Evolutionary conservation across 2,113 vertebrate genomes (phyloP).

Genomic region (Lepus timidus): DNA sequence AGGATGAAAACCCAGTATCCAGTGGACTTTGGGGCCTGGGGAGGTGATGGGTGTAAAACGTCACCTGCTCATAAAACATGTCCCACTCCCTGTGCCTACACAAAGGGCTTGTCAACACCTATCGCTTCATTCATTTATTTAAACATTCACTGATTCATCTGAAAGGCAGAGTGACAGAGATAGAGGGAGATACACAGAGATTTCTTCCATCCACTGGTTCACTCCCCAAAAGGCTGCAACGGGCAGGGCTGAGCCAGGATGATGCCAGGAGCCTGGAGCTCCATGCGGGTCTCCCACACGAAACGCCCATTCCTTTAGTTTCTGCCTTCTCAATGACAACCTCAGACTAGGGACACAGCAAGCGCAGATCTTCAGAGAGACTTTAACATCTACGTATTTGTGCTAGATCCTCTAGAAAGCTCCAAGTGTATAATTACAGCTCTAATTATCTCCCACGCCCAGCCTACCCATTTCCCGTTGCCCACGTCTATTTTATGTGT

Average conservation of each 20-base stretch:
- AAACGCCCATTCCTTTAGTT: not conserved
- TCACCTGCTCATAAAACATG: not conserved
- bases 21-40: not conserved
- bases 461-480: not conserved
- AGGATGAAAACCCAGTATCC: not conserved
- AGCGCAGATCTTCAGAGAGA: not conserved
- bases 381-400: not conserved
- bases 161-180: too few relatives aligned
- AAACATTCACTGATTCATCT: too few relatives aligned
- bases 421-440: not conserved
- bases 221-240: too few relatives aligned
- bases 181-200: too few relatives aligned
- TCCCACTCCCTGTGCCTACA: rapidly evolving
- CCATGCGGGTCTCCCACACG: too few relatives aligned
- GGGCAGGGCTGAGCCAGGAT: too few relatives aligned
- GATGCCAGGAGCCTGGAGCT: too few relatives aligned
- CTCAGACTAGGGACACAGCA: not conserved
- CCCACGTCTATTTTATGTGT: not conserved
- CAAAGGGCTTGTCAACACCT: not conserved
- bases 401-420: not conserved
- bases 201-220: too few relatives aligned
- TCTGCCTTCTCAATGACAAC: not conserved
- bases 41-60: rapidly evolving
- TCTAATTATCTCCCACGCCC: not conserved
- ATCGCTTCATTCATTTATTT: too few relatives aligned